Conservation (phyloP, 2,113 vertebrate species). For the Leptosomus discolor region DNA sequence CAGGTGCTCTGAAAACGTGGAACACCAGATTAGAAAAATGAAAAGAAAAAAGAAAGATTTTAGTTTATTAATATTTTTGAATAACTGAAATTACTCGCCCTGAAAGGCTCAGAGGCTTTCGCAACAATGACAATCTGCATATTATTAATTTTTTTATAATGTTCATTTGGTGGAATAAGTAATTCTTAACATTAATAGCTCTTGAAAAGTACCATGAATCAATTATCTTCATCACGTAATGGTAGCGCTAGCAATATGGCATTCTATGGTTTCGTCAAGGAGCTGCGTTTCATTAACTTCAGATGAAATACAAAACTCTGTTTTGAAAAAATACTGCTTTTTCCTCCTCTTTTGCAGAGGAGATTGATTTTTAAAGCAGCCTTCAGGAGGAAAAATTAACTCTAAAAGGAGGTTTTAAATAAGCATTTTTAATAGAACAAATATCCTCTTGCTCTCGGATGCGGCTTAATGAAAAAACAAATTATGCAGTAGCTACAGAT, state of each 20-base stretch:
- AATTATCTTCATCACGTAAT: not conserved
- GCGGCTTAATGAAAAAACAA: conserved; percentile 29
- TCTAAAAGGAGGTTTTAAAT: conserved; percentile 20
- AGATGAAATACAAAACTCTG: not conserved
- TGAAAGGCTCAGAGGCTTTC: not conserved
- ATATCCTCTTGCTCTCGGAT: not conserved
- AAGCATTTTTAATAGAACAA: conserved; percentile 51
- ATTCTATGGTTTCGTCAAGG: not conserved
- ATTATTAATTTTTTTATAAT: conserved; percentile 43
- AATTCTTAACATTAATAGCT: not conserved
- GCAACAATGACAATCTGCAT: conserved; percentile 7
- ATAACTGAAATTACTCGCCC: not conserved
- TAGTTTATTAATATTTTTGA: not conserved
- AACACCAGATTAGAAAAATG: not conserved
- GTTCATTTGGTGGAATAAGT: conserved; percentile 10
- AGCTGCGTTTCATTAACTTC: not conserved
- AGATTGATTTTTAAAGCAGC: not conserved
- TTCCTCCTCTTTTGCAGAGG: not conserved
- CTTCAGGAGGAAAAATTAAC: not conserved
- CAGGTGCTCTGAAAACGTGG: not conserved
- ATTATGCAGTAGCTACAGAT: not conserved
- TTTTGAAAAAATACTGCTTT: not conserved
- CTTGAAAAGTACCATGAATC: conserved; percentile 11
- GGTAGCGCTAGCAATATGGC: not conserved
- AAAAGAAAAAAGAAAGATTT: not conserved